Evolutionary conservation across 1,140 invertebrate genomes (phyloP), one percentile per base, ranked within the genome.

Genomic region (Drosophila pseudoobscura): DNA sequence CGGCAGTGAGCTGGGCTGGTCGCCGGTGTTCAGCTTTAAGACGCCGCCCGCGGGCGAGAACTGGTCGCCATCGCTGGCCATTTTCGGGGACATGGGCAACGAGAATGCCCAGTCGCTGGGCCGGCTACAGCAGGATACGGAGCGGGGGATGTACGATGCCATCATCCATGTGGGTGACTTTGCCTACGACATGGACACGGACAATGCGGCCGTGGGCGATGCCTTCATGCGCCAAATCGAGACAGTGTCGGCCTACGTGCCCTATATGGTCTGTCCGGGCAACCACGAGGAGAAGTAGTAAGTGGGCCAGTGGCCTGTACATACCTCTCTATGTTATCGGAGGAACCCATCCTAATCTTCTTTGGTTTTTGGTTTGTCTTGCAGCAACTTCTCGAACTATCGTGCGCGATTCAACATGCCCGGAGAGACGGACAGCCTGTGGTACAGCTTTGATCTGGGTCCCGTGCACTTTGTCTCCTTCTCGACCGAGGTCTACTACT

Each of bases 401-500:
- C 94, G 95, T 62, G 93, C 94, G 49, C 93, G 98, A 72, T 99
- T 99, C 91, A 95, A 94, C 13, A 98, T 98, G 97, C 97, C 97
- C n/a, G 95, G 95, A 44, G 91, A 92, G 8, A 93, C 93, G n/a
- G 95, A 97, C 51, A 95, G 94, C 49, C 93, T 98, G 91, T 96
- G 94, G 93, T 98, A 97, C 92, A 98, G 96, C 92, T 98, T 97
- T 84, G 95, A 99, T 88, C 91, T 99, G 70, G 98, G 98, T 1
- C 97, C 97, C 17, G 94, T 97, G 6, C 98, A 99, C 92, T 96
- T 98, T 74, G 94, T 98, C 26, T 95, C 95, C 11, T 94, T 99
- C 62, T 97, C 96, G 55, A 99, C 98, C 0, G 98, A 99, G 93
- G 96, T 96, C 70, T 99, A 99, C 90, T 99, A 98, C 92, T 99